Evolutionary conservation across 2,888 invertebrate species (phyloP).

Genomic region (Aphrophora alni): DNA sequence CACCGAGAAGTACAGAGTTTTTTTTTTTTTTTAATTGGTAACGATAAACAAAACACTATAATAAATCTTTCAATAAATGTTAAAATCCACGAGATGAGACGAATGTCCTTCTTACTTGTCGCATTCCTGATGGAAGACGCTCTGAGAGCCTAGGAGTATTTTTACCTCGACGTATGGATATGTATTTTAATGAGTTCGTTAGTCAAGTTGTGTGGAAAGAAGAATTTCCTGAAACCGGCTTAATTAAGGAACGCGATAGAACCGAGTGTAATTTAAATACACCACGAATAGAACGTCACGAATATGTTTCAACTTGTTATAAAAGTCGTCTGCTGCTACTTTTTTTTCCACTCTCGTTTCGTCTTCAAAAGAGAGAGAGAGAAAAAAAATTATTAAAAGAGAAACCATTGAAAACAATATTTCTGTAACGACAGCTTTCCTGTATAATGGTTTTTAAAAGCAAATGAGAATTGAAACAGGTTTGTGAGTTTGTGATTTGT

Average conservation of each 20-base stretch:
- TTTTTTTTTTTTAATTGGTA: neutral
- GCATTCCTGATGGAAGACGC: neutral
- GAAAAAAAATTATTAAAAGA: neutral
- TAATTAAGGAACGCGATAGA: slow-evolving; percentile 30
- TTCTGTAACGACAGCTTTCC: too few relatives aligned
- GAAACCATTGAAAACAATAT: neutral
- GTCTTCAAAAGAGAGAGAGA: neutral
- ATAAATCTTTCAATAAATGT: neutral
- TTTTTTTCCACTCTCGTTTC: neutral
- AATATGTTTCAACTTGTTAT: neutral
- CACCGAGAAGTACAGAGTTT: neutral
- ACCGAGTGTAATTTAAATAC: slow-evolving; percentile 32
- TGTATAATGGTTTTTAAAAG: neutral
- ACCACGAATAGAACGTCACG: neutral
- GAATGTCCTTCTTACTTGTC: neutral
- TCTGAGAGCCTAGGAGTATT: too few relatives aligned
- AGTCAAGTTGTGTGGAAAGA: slow-evolving; percentile 16
- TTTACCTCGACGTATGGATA: slow-evolving; percentile 12
- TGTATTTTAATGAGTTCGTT: slow-evolving; percentile 39
- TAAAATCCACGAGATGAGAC: neutral
- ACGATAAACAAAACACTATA: neutral
- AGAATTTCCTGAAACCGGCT: slow-evolving; percentile 38
- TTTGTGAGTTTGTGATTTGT: neutral
- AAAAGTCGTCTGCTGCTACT: neutral
- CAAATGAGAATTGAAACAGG: neutral